A percentile compares a stretch with the other conserved stretches of the same genome.
These are phyloP conservation scores for Leuciscus idus DNA, from an alignment of 2,113 vertebrate genomes.

Conservation along the genomic window DNA sequence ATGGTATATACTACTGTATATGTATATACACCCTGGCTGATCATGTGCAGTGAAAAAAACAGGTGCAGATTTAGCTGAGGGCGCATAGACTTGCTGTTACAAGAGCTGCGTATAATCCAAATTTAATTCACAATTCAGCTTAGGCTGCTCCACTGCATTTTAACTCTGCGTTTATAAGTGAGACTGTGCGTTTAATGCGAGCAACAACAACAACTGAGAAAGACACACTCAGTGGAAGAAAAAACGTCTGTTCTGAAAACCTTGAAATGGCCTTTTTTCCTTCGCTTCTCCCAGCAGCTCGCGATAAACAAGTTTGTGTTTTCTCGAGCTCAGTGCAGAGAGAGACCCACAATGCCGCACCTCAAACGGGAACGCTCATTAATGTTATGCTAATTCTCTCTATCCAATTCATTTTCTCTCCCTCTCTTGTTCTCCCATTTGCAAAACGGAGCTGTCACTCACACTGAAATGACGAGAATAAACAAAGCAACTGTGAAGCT, in stretches of 20 bases:
- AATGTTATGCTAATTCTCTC: constrained; percentile 84
- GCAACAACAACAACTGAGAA: constrained; percentile 6
- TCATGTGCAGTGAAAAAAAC: constrained; percentile 1
- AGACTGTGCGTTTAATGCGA: neutral
- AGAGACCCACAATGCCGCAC: constrained; percentile 44
- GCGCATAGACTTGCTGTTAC: constrained; percentile 5
- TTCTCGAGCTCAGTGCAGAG: constrained; percentile 10
- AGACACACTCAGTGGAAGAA: constrained; percentile 9
- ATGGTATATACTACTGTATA: neutral
- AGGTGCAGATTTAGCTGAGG: constrained; percentile 4
- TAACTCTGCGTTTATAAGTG: neutral
- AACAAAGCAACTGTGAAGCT: constrained; percentile 71
- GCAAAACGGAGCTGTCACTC: constrained; percentile 78
- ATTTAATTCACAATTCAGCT: constrained; percentile 50
- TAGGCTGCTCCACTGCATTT: neutral
- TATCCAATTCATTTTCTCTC: constrained; percentile 79
- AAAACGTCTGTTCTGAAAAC: neutral
- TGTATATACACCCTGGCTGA: neutral
- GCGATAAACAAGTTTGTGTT: constrained; percentile 27
- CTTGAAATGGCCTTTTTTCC: constrained; percentile 28
- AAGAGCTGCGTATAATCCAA: constrained; percentile 11
- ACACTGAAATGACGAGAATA: constrained; percentile 65
- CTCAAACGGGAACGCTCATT: constrained; percentile 80
- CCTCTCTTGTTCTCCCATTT: constrained; percentile 71
- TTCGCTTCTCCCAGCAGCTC: constrained; percentile 1